Conservation (phyloP, 1,140 invertebrate genomes). For the Bacillus rossius region DNA sequence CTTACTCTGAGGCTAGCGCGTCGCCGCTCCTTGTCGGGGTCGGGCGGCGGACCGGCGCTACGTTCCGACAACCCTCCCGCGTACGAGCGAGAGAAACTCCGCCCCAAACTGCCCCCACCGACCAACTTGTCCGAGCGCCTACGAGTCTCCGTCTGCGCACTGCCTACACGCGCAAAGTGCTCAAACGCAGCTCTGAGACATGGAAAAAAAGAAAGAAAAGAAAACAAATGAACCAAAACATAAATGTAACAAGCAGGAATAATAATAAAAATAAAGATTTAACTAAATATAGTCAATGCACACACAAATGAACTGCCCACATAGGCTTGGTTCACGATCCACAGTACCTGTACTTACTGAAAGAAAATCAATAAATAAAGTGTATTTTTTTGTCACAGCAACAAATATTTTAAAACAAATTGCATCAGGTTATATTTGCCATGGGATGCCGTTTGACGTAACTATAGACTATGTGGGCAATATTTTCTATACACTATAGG, state of each 20-base stretch:
- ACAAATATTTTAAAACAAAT: no score
- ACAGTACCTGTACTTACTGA: background rate
- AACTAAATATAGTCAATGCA: no score
- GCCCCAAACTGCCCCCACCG: slow-evolving; percentile 45
- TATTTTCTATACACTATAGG: no score
- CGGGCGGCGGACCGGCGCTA: slow-evolving; percentile 29
- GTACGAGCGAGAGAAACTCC: slow-evolving; percentile 44
- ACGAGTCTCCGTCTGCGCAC: slow-evolving; percentile 38
- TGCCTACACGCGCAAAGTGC: slow-evolving; percentile 51
- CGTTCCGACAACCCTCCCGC: slow-evolving; percentile 29
- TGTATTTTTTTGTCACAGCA: background rate
- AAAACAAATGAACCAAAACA: slow-evolving; percentile 6
- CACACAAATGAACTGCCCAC: background rate
- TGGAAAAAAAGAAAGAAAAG: slow-evolving; percentile 38
- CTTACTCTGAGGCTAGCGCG: slow-evolving; percentile 47
- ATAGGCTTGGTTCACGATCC: background rate
- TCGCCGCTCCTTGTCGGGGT: slow-evolving; percentile 38
- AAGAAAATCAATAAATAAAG: background rate
- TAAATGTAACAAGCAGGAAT: background rate
- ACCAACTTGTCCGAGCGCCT: slow-evolving; percentile 45
- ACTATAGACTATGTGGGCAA: no score
- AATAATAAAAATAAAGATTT: background rate
- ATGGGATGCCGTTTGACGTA: no score
- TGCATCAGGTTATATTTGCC: no score
- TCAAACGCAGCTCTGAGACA: slow-evolving; percentile 56